Conservation (phyloP, 1,140 invertebrate species). For the Eueides isabella region DNA sequence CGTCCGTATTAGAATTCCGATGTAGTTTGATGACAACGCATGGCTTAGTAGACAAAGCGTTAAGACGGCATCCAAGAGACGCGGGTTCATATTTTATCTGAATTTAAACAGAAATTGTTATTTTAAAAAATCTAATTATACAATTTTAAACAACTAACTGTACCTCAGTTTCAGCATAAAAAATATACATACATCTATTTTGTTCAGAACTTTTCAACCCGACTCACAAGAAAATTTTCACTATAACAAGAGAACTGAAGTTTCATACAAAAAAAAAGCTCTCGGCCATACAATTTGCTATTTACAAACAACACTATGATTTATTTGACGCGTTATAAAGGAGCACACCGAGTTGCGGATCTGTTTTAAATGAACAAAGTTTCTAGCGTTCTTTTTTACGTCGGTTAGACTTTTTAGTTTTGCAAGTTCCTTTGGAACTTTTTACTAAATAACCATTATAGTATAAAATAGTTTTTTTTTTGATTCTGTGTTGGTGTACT, state of each 20-base stretch:
- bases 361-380: constrained; percentile 36
- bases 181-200: background rate
- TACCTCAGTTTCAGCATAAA: no score
- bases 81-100: no score
- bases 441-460: background rate
- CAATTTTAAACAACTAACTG: no score
- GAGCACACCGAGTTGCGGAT: constrained; percentile 29
- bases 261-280: background rate
- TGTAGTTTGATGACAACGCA: no score
- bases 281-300: constrained; percentile 4
- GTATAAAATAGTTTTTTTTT: background rate
- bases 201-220: background rate
- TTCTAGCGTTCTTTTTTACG: constrained; percentile 10
- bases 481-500: background rate
- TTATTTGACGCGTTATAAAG: constrained; percentile 41
- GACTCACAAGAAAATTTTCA: background rate
- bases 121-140: no score
- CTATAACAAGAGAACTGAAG: background rate
- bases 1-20: no score
- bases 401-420: constrained; percentile 14
- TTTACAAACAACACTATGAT: constrained; percentile 26
- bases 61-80: no score
- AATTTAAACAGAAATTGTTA: no score
- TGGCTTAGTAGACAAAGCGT: no score
- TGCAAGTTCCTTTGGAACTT: background rate